Conservation (phyloP, 2,888 invertebrate species). For the Campoletis raptor region DNA sequence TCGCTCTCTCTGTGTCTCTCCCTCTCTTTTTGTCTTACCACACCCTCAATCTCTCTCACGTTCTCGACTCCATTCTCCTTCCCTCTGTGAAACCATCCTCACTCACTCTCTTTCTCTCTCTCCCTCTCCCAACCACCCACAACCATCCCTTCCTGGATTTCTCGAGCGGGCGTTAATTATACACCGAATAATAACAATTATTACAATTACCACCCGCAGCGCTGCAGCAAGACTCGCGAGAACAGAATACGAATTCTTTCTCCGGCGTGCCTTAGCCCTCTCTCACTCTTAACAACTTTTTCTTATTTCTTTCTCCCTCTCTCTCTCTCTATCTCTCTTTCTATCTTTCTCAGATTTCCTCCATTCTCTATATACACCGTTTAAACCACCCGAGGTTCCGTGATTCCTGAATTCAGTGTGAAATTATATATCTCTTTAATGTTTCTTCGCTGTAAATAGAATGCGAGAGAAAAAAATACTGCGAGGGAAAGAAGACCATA, state of each 20-base stretch:
- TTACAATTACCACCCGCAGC: slow-evolving; percentile 80
- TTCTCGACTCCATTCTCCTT: slow-evolving; percentile 42
- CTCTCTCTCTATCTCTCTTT: slow-evolving; percentile 17
- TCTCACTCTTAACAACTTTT: slow-evolving; percentile 9
- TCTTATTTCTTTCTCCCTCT: slow-evolving; percentile 8
- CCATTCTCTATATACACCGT: slow-evolving; percentile 35
- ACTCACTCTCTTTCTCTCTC: background rate
- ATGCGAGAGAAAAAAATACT: background rate
- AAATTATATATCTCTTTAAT: slow-evolving; percentile 61
- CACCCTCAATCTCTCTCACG: slow-evolving; percentile 36
- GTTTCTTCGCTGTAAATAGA: slow-evolving; percentile 57
- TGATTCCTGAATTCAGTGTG: slow-evolving; percentile 63
- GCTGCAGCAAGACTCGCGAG: slow-evolving; percentile 70
- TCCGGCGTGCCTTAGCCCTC: slow-evolving; percentile 41
- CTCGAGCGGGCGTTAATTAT: slow-evolving; percentile 81
- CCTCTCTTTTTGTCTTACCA: slow-evolving; percentile 23
- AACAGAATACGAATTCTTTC: slow-evolving; percentile 72
- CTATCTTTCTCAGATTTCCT: slow-evolving; percentile 19
- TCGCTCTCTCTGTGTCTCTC: slow-evolving; percentile 50
- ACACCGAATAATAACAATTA: slow-evolving; percentile 83
- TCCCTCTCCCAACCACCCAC: slow-evolving; percentile 17
- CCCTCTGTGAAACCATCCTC: background rate
- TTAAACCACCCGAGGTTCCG: slow-evolving; percentile 47
- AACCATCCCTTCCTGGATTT: slow-evolving; percentile 56
- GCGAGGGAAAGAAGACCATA: background rate